phyloP scores from a whole-genome alignment of 2,797 vertebrate genomes.

The Acanthurus leucopareius region DNA sequence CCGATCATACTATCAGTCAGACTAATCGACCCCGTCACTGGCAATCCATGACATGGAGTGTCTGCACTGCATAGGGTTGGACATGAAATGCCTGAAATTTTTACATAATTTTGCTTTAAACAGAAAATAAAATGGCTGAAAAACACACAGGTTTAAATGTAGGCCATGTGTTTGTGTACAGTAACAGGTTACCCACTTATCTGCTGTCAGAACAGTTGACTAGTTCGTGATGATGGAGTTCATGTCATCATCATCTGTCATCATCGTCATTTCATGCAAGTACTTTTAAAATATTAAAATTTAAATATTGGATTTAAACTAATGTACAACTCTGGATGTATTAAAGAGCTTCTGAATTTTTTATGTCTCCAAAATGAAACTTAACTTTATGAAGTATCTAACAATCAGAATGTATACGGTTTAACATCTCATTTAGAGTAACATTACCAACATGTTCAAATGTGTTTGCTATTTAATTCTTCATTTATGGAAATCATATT shows the following conservation, averaged over 20 bases:
- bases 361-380: no score
- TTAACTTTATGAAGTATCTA: no score
- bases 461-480: no score
- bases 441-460: no score
- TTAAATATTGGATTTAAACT: no score
- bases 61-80: not conserved
- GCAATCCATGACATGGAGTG: not conserved
- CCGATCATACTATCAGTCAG: slow-evolving; percentile 13
- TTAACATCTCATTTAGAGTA: no score
- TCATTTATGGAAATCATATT: no score
- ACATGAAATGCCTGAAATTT: not conserved
- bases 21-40: slow-evolving; percentile 36
- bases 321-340: no score
- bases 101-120: not conserved
- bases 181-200: not conserved
- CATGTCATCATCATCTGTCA: not conserved
- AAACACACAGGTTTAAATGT: not conserved
- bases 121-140: not conserved
- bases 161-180: not conserved
- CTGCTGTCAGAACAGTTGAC: no score
- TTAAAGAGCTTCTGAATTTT: no score
- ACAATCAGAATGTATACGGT: no score
- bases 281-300: not conserved
- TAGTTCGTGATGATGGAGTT: not conserved
- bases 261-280: no score